Evolutionary conservation across 2,888 invertebrate species (phyloP).

Genomic region (Diaperis boleti): DNA sequence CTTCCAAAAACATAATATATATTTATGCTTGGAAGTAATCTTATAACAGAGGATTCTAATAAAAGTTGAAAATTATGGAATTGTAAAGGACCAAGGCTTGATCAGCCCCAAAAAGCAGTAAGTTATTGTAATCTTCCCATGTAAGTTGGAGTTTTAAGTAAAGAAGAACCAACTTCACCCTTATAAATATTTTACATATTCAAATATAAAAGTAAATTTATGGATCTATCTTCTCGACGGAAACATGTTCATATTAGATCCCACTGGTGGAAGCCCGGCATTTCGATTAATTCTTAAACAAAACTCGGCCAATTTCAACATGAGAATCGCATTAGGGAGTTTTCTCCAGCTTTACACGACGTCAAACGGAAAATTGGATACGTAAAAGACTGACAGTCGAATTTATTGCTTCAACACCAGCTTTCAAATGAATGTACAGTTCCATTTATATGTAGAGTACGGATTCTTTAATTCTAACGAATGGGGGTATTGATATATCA

Average conservation of each 20-base stretch:
- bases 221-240: neutral
- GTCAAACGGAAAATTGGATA: constrained; percentile 21
- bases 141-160: constrained; percentile 27
- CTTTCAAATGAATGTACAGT: neutral
- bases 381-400: constrained; percentile 7
- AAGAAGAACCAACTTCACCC: constrained; percentile 15
- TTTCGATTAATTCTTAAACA: constrained; percentile 26
- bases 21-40: too few relatives aligned
- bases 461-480: too few relatives aligned
- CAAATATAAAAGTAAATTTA: constrained; percentile 25
- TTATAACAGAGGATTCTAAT: too few relatives aligned
- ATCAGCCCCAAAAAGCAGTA: too few relatives aligned
- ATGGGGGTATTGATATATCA: too few relatives aligned
- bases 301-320: constrained; percentile 7
- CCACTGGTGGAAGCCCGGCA: neutral
- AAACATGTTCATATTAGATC: neutral
- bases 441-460: too few relatives aligned
- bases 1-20: too few relatives aligned
- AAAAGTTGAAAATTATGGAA: too few relatives aligned
- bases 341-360: constrained; percentile 2
- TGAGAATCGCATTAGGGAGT: constrained; percentile 5
- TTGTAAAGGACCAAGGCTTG: too few relatives aligned
- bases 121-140: constrained; percentile 23
- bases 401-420: constrained; percentile 1
- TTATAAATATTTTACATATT: constrained; percentile 21